Percentiles rank a stretch among this genome's conserved stretches.
Evolutionary conservation across 2,888 invertebrate species (phyloP).

Genomic region (Polymixis lichenea): DNA sequence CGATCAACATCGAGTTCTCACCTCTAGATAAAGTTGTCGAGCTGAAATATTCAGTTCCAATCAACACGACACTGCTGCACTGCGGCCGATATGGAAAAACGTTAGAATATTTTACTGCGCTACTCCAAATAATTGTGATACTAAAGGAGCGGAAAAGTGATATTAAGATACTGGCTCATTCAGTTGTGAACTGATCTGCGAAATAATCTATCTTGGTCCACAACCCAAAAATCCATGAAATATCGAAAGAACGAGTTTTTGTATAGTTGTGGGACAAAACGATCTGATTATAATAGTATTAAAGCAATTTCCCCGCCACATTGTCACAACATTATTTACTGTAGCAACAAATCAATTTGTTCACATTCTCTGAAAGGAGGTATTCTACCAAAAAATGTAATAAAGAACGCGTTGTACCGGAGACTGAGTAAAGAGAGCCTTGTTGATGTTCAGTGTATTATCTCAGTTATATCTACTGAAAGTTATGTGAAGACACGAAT

Average conservation of each 20-base stretch:
- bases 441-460: slow-evolving; percentile 20
- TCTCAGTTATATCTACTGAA: slow-evolving; percentile 8
- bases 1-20: no score
- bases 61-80: no score
- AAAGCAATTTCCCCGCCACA: not conserved
- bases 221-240: not conserved
- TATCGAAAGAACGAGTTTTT: not conserved
- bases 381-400: slow-evolving; percentile 29
- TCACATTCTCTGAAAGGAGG: slow-evolving; percentile 15
- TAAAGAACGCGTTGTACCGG: slow-evolving; percentile 23
- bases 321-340: slow-evolving; percentile 14
- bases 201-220: no score
- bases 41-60: no score
- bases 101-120: no score
- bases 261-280: not conserved
- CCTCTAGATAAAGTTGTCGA: no score
- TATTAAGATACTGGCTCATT: no score
- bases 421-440: slow-evolving; percentile 10
- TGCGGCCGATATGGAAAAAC: no score
- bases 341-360: slow-evolving; percentile 30
- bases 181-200: no score
- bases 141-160: no score
- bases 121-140: no score
- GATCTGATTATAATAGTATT: not conserved
- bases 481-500: not conserved